Conservation (phyloP, 37 sponge, comb jelly and placozoan genomes). For the Spongia lamella region DNA sequence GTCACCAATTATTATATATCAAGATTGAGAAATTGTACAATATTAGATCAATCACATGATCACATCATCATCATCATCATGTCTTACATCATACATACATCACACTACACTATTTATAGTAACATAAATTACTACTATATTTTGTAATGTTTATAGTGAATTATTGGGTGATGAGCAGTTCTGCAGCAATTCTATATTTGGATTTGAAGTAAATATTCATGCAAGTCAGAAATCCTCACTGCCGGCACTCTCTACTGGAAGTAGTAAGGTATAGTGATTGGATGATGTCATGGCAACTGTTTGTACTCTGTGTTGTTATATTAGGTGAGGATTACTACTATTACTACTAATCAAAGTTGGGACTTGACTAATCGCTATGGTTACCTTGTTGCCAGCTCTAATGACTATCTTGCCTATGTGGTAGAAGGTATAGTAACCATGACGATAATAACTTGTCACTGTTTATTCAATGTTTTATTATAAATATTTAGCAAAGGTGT, state of each 20-base stretch:
- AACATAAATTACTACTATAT: too few relatives aligned
- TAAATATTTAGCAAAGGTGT: too few relatives aligned
- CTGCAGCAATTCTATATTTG: conserved; percentile 33
- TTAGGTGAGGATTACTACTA: conserved; percentile 53
- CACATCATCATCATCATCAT: too few relatives aligned
- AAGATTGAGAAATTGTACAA: too few relatives aligned
- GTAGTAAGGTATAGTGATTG: conserved; percentile 54
- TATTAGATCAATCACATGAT: too few relatives aligned
- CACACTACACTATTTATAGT: too few relatives aligned
- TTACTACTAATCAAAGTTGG: conserved; percentile 76
- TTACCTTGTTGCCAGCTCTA: conserved; percentile 70
- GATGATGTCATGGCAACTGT: not conserved
- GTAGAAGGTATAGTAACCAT: too few relatives aligned
- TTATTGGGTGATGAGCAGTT: conserved; percentile 45
- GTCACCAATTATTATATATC: too few relatives aligned
- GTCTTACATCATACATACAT: too few relatives aligned
- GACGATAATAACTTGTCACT: too few relatives aligned
- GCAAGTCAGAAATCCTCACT: conserved; percentile 31
- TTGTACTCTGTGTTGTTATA: not conserved
- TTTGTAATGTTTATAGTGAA: conserved; percentile 20
- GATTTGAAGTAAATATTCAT: conserved; percentile 55
- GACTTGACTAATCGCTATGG: conserved; percentile 46
- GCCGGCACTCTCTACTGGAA: conserved; percentile 34
- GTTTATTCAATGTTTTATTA: too few relatives aligned
- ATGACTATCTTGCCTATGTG: conserved; percentile 66